Evolutionary conservation across 2,888 invertebrate genomes (phyloP).

Genomic region (Drosophila greeni): DNA sequence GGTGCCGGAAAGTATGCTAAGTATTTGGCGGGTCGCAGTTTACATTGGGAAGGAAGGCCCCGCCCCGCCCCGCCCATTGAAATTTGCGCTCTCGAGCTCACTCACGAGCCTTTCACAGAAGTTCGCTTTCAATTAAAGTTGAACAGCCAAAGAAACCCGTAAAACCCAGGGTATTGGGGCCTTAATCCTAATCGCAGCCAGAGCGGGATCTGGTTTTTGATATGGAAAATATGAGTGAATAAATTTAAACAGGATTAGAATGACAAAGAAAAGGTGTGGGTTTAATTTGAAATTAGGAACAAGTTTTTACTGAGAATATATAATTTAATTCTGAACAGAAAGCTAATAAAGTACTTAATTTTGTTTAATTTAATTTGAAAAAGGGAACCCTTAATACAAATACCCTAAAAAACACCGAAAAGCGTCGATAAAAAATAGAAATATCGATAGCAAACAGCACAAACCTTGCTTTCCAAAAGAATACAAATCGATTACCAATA

Average conservation of each 20-base stretch:
- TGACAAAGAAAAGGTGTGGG: background rate
- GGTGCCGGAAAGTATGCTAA: slow-evolving; percentile 34
- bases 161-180: slow-evolving; percentile 7
- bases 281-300: background rate
- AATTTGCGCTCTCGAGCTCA: slow-evolving; percentile 3
- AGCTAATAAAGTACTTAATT: no score
- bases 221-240: slow-evolving; percentile 8
- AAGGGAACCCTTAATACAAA: no score
- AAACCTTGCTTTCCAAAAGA: rapidly evolving
- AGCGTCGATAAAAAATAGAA: background rate
- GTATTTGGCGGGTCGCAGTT: slow-evolving; percentile 24
- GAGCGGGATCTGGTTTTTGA: slow-evolving; percentile 13
- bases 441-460: background rate
- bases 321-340: background rate
- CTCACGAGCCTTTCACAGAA: slow-evolving; percentile 16
- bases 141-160: background rate
- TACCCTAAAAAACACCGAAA: no score
- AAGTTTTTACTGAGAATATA: background rate
- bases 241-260: slow-evolving; percentile 2
- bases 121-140: slow-evolving; percentile 43
- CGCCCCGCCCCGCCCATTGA: background rate
- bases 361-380: no score
- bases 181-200: slow-evolving; percentile 19
- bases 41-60: background rate
- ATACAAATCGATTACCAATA: background rate